Evolutionary conservation across 1,140 invertebrate species (phyloP), one percentile per base, ranked within the genome.

Genomic region (Papilio glaucus): DNA sequence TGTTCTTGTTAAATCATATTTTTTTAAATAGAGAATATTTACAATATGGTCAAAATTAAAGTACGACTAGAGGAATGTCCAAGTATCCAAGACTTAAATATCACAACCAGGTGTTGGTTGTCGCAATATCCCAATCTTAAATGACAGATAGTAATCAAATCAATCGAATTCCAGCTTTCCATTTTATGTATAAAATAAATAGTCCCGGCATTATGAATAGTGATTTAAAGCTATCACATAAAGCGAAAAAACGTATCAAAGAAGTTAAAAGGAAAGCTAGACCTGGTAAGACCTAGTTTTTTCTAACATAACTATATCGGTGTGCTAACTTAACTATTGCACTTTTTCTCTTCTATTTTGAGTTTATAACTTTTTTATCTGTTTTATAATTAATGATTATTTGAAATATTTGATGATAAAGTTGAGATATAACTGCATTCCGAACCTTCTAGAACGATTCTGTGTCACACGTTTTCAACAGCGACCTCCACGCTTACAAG

Each of bases 221-320:
- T 75, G 94, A 94, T 83, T 88, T 89, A 73, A 94, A 95, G 85
- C 76, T 97, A 86, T 95, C 96, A 78, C 96, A 97, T 84, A 95
- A 97, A 85, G 95, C 96, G 18, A 95, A 95, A 78, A 98, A 97
- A 93, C 95, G 97, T 73, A 97, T 98, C 71, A 96, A 96, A 83
- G 97, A 98, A 89, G 96, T 97, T 4, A 98, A 98, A 92, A 94
- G 95, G 75, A 97, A 97, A 94, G 97, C 97, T 6, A 95, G 98
- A 89, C 97, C 98, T 88, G 97, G 97, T 98, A 94, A 94, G 88
- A 72, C n/a, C n/a, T n/a, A n/a, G 15, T 65, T 4, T 65, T 39
- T n/a, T 63, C 38, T 53, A 21, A 21, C 24, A 24, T 12, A 26
- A 10, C 10, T 9, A 57, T 12, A 10, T 24, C 49, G 9, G 12